phyloP scores from a whole-genome alignment of 1,140 invertebrate genomes.

The Proctacanthus coquilletti region DNA sequence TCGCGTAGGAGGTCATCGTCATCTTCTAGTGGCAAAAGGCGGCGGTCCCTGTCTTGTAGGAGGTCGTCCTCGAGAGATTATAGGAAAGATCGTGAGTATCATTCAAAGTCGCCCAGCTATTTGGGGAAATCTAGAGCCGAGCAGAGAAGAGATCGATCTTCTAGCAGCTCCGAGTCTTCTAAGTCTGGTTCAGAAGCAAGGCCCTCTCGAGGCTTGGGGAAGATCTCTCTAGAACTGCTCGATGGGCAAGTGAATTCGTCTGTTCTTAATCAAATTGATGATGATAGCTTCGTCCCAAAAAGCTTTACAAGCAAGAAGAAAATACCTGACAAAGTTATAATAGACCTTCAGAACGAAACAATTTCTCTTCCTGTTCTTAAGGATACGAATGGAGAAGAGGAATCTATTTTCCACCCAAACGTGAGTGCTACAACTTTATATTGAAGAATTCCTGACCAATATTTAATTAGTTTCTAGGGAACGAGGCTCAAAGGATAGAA shows the following conservation, averaged over 20 bases:
- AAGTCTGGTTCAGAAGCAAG: too few species aligned
- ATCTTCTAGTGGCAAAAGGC: too few species aligned
- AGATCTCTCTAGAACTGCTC: too few species aligned
- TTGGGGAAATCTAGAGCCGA: too few species aligned
- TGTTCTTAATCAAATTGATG: conserved; percentile 20
- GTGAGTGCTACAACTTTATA: conserved; percentile 16
- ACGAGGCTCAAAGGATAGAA: conserved; percentile 18
- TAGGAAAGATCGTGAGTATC: too few species aligned
- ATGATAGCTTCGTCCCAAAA: conserved; percentile 18
- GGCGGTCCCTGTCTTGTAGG: too few species aligned
- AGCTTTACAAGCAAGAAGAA: conserved; percentile 16
- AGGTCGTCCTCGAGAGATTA: too few species aligned
- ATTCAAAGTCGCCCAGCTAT: too few species aligned
- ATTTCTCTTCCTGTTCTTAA: conserved; percentile 10
- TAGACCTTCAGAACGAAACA: conserved; percentile 21
- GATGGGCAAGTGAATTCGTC: background rate
- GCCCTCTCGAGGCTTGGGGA: too few species aligned
- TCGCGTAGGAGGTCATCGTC: too few species aligned
- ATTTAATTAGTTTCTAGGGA: conserved; percentile 19
- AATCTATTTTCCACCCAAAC: conserved; percentile 9
- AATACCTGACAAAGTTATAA: conserved; percentile 18
- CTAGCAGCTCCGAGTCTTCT: too few species aligned
- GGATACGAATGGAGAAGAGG: conserved; percentile 2
- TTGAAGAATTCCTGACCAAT: background rate
- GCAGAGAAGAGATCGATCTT: too few species aligned